phyloP scores from a whole-genome alignment of 2,113 vertebrate genomes.

The Centrocercus urophasianus region DNA sequence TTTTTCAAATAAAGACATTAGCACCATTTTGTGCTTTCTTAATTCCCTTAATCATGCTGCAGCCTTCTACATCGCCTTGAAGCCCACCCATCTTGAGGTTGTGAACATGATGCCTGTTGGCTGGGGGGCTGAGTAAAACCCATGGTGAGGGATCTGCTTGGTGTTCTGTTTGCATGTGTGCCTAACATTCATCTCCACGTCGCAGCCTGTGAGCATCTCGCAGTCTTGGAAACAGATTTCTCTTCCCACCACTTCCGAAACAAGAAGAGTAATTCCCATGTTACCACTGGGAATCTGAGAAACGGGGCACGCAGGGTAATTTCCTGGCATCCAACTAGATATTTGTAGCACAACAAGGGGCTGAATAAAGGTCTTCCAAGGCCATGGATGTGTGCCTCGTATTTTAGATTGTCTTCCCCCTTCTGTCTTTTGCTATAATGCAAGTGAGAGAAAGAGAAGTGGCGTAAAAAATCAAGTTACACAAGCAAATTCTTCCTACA shows the following conservation, averaged over 20 bases:
- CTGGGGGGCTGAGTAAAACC: neutral
- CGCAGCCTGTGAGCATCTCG: neutral
- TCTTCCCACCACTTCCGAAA: slow-evolving; percentile 36
- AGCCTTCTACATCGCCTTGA: neutral
- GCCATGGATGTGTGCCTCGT: neutral
- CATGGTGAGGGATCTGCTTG: neutral
- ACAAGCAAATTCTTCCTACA: neutral
- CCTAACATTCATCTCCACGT: neutral
- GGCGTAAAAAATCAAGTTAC: neutral
- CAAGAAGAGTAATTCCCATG: slow-evolving; percentile 16
- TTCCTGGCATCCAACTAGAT: neutral
- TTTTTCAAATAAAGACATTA: slow-evolving; percentile 52
- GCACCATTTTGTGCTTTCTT: slow-evolving; percentile 2
- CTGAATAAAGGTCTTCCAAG: neutral
- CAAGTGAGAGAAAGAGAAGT: neutral
- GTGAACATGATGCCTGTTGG: neutral
- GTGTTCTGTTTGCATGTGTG: neutral
- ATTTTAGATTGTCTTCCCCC: neutral
- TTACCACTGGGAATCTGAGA: slow-evolving; percentile 7
- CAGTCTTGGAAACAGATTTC: slow-evolving; percentile 13
- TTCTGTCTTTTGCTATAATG: neutral
- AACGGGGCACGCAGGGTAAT: neutral
- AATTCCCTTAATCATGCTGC: neutral
- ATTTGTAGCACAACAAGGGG: neutral
- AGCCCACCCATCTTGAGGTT: neutral